These are phyloP conservation scores for Heliothis virescens DNA, from an alignment of 1,140 invertebrate genomes.

Conservation along the genomic window DNA sequence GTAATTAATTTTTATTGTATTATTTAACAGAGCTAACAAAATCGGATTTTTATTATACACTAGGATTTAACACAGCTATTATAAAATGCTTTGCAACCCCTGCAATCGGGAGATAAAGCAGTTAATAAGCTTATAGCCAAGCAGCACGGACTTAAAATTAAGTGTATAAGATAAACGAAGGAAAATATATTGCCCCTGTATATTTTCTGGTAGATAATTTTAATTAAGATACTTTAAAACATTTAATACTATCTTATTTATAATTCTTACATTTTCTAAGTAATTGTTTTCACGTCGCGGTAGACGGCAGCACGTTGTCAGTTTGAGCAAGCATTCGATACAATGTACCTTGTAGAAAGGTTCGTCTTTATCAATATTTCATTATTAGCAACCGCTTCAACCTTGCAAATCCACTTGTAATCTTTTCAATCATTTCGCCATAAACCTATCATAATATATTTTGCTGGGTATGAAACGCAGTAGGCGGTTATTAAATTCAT, in stretches of 20 bases:
- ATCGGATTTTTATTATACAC: background rate
- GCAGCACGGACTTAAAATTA: background rate
- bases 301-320: background rate
- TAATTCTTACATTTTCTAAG: background rate
- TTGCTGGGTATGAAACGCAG: background rate
- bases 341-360: background rate
- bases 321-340: background rate
- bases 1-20: too few relatives aligned
- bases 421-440: slow-evolving; percentile 12
- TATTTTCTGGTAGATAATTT: too few relatives aligned
- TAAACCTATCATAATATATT: slow-evolving; percentile 6
- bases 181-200: too few relatives aligned
- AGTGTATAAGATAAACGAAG: background rate
- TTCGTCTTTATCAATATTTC: background rate
- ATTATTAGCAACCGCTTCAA: background rate
- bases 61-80: background rate
- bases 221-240: too few relatives aligned
- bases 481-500: slow-evolving; percentile 32
- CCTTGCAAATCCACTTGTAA: background rate
- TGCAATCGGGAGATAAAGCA: slow-evolving; percentile 9
- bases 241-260: too few relatives aligned
- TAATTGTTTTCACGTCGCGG: background rate
- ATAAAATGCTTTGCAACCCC: slow-evolving; percentile 18
- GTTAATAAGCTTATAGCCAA: background rate
- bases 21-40: background rate